Conservation (phyloP, 2,113 vertebrate species). For the Lynx canadensis region DNA sequence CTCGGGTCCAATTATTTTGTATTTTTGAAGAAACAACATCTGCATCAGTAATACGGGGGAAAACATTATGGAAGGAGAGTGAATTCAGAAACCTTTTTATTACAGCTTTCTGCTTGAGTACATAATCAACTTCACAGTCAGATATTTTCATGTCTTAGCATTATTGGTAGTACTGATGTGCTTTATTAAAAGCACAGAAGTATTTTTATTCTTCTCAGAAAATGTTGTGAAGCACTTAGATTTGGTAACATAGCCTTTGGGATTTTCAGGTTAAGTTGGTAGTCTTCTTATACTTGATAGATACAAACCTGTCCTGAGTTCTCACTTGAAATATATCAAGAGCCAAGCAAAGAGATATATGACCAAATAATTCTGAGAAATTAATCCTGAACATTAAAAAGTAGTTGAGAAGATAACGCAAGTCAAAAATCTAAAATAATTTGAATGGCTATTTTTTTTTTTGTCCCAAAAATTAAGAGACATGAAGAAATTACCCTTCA, state of each 20-base stretch:
- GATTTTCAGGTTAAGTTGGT: slow-evolving; percentile 43
- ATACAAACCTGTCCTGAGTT: neutral
- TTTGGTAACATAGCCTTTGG: slow-evolving; percentile 52
- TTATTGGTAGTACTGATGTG: slow-evolving; percentile 61
- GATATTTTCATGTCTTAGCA: slow-evolving; percentile 59
- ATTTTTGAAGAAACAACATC: slow-evolving; percentile 57
- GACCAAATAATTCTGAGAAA: neutral
- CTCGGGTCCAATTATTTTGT: neutral
- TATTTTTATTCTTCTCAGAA: slow-evolving; percentile 62
- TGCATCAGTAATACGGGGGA: slow-evolving; percentile 5
- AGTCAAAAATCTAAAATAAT: neutral
- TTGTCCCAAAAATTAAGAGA: neutral
- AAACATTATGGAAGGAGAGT: slow-evolving; percentile 25
- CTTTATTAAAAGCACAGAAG: slow-evolving; percentile 62
- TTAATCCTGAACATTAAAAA: neutral
- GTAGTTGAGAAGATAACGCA: neutral
- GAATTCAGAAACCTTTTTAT: slow-evolving; percentile 62
- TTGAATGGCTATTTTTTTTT: neutral
- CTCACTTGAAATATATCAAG: slow-evolving; percentile 40
- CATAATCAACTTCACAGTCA: slow-evolving; percentile 75
- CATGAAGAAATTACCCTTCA: neutral
- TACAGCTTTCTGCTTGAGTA: slow-evolving; percentile 64
- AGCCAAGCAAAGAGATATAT: neutral
- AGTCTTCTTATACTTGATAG: slow-evolving; percentile 5
- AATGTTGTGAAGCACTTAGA: slow-evolving; percentile 54